These are phyloP conservation scores for Pyrochroa serraticornis DNA, from an alignment of 2,888 invertebrate species.

Conservation along the genomic window DNA sequence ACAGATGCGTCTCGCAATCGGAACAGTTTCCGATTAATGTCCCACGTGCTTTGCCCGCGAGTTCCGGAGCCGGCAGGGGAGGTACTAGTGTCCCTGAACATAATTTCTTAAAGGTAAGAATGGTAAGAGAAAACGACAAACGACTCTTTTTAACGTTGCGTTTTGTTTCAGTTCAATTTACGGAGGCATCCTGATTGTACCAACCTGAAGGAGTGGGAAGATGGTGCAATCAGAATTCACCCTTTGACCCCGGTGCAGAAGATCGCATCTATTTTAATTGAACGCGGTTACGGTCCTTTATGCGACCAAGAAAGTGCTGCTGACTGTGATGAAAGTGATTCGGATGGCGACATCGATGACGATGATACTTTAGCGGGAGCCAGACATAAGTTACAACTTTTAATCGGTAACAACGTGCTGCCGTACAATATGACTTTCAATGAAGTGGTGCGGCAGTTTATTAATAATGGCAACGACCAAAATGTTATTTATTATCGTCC, in stretches of 20 bases:
- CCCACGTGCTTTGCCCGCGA: slow-evolving; percentile 90
- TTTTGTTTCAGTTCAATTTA: slow-evolving; percentile 82
- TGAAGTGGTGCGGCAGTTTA: slow-evolving; percentile 96
- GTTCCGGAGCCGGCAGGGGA: slow-evolving; percentile 73
- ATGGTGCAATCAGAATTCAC: slow-evolving; percentile 98
- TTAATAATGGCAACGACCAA: slow-evolving; percentile 81
- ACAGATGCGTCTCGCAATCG: slow-evolving; percentile 94
- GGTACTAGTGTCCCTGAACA: slow-evolving; percentile 90
- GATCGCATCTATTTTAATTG: slow-evolving; percentile 94
- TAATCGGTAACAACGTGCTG: slow-evolving; percentile 91
- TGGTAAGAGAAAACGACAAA: no score
- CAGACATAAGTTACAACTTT: slow-evolving; percentile 93
- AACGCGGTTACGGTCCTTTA: slow-evolving; percentile 88
- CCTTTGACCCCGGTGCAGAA: slow-evolving; percentile 98
- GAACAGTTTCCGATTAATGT: slow-evolving; percentile 98
- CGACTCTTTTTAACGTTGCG: no score
- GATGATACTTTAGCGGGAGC: slow-evolving; percentile 85
- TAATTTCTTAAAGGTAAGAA: no score
- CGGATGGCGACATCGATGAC: slow-evolving; percentile 97
- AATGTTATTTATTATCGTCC: slow-evolving; percentile 92
- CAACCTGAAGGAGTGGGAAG: slow-evolving; percentile 96
- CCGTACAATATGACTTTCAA: slow-evolving; percentile 99
- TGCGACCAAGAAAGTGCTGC: slow-evolving; percentile 70
- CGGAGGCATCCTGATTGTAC: slow-evolving; percentile 95
- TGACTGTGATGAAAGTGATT: slow-evolving; percentile 90